Percentiles rank a stretch among this genome's conserved stretches.
These are phyloP conservation scores for Cydia amplana DNA, from an alignment of 1,140 invertebrate species.

Conservation along the genomic window DNA sequence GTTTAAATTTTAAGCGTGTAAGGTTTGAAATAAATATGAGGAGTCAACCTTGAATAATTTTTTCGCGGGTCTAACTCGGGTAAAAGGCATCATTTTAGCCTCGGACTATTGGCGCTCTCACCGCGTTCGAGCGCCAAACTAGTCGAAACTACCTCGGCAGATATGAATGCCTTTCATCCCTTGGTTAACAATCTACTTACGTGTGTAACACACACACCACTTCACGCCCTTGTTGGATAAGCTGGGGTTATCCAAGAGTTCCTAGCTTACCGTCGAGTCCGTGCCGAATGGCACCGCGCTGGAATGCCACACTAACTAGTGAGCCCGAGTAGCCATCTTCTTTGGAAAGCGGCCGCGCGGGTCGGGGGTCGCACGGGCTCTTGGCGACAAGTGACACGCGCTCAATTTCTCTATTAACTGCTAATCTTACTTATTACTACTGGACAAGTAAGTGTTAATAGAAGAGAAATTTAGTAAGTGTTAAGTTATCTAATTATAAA, in stretches of 20 bases:
- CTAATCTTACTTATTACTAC: neutral
- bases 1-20: too few relatives aligned
- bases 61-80: too few relatives aligned
- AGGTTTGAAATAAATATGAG: too few relatives aligned
- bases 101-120: too few relatives aligned
- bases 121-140: too few relatives aligned
- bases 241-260: neutral
- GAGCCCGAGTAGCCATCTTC: slow-evolving; percentile 51
- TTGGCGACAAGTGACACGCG: slow-evolving; percentile 27
- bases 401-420: slow-evolving; percentile 18
- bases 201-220: too few relatives aligned
- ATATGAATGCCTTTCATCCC: too few relatives aligned
- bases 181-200: too few relatives aligned
- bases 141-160: too few relatives aligned
- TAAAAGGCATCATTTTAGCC: too few relatives aligned
- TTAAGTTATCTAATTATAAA: neutral
- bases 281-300: slow-evolving; percentile 47
- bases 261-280: slow-evolving; percentile 37
- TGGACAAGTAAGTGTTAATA: neutral
- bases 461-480: neutral
- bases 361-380: slow-evolving; percentile 15
- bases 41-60: too few relatives aligned
- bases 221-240: neutral
- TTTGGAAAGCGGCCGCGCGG: slow-evolving; percentile 54
- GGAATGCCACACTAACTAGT: slow-evolving; percentile 53